phyloP scores from a whole-genome alignment of 2,797 vertebrate genomes.

The Pachyuromys duprasi region DNA sequence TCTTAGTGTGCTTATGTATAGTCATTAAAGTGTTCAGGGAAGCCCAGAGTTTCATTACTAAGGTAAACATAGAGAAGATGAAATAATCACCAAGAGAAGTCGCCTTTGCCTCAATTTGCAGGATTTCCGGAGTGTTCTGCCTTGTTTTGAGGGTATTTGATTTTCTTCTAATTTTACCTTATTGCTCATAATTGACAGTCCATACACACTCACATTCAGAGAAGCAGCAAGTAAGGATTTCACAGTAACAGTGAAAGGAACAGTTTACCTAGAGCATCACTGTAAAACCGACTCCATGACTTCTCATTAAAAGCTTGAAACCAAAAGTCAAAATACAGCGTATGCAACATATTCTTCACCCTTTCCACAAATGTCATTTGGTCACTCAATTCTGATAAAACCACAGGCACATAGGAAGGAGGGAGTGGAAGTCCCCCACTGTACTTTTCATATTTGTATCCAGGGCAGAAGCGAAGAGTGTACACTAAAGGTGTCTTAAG shows the following conservation, averaged over 20 bases:
- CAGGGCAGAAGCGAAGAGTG: slow-evolving; percentile 85
- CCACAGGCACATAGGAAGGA: slow-evolving; percentile 82
- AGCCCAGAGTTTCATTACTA: neutral
- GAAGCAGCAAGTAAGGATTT: neutral
- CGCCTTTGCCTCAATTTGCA: neutral
- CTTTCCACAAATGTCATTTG: slow-evolving; percentile 77
- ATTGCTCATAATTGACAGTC: neutral
- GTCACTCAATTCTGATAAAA: slow-evolving; percentile 62
- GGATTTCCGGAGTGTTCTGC: neutral
- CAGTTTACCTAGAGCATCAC: slow-evolving; percentile 83
- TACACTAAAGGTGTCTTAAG: slow-evolving; percentile 87
- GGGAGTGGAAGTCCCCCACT: slow-evolving; percentile 84
- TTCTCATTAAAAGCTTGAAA: neutral
- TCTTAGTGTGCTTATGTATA: neutral
- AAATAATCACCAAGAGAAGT: neutral
- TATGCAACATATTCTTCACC: slow-evolving; percentile 66
- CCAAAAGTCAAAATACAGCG: slow-evolving; percentile 45
- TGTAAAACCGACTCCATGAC: slow-evolving; percentile 82
- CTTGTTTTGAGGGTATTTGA: neutral
- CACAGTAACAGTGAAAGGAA: neutral
- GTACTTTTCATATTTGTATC: slow-evolving; percentile 77
- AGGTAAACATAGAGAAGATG: neutral
- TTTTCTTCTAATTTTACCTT: neutral
- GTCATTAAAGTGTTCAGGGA: neutral
- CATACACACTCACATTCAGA: neutral